Conservation (phyloP, 2,888 invertebrate genomes). For the Uropetala carovei region DNA sequence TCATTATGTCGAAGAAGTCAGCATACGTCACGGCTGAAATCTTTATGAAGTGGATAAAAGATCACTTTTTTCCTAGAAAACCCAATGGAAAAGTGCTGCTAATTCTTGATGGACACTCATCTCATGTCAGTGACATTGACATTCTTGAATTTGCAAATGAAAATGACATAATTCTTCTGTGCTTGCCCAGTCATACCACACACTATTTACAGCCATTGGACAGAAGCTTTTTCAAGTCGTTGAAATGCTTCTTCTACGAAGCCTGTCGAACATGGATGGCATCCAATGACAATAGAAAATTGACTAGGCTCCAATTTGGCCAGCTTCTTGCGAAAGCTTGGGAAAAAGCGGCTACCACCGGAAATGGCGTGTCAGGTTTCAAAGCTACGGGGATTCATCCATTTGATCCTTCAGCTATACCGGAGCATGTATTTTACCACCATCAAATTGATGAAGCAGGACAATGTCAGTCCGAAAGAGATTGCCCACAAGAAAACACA, state of each 20-base stretch:
- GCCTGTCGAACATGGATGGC: neutral
- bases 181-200: conserved; percentile 38
- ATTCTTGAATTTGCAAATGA: neutral
- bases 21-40: conserved; percentile 69
- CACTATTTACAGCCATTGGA: conserved; percentile 34
- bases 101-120: conserved; percentile 69
- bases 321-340: neutral
- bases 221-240: neutral
- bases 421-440: neutral
- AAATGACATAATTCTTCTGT: conserved; percentile 41
- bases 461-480: neutral
- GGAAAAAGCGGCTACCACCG: neutral
- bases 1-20: conserved; percentile 71
- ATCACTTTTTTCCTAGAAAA: too few species aligned
- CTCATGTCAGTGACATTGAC: neutral
- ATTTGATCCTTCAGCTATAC: neutral
- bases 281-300: conserved; percentile 24
- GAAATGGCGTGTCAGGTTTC: conserved; percentile 25
- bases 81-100: too few species aligned
- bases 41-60: conserved; percentile 70
- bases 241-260: neutral
- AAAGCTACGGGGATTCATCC: neutral
- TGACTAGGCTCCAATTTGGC: conserved; percentile 19
- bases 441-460: neutral
- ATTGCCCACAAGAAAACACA: too few species aligned